Conservation (phyloP, 2,888 invertebrate genomes). For the Hirtodrosophila trivittata region DNA sequence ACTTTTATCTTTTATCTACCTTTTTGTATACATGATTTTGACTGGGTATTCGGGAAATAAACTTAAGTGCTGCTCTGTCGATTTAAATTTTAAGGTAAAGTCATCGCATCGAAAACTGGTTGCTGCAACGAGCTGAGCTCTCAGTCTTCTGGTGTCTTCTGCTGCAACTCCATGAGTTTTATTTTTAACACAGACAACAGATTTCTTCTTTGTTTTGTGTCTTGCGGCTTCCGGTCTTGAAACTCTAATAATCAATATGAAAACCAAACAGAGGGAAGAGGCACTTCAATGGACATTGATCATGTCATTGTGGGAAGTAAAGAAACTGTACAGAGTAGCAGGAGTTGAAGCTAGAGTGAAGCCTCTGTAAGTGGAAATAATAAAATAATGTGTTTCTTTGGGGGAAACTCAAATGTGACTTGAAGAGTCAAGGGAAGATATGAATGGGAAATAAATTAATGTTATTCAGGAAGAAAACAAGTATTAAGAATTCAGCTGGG, state of each 20-base stretch:
- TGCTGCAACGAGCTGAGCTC: conserved; percentile 15
- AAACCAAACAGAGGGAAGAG: conserved; percentile 17
- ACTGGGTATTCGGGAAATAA: conserved; percentile 7
- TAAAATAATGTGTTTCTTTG: conserved; percentile 4
- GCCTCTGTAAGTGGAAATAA: conserved; percentile 29
- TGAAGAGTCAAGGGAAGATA: conserved; percentile 1
- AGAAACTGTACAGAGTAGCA: conserved; percentile 26
- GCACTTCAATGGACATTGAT: conserved; percentile 66
- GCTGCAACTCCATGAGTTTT: conserved; percentile 36
- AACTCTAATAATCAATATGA: conserved; percentile 63
- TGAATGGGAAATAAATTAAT: no score
- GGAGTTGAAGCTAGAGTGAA: neutral
- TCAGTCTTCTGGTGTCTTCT: conserved; percentile 16
- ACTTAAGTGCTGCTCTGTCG: conserved; percentile 35
- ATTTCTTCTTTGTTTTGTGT: conserved; percentile 42
- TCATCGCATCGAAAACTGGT: conserved; percentile 53
- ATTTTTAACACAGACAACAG: conserved; percentile 24
- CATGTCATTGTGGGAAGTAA: conserved; percentile 33
- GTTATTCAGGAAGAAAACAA: no score
- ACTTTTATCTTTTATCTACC: neutral
- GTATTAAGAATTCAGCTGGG: no score
- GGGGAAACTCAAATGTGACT: conserved; percentile 12
- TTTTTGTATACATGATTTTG: neutral
- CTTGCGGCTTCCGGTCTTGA: conserved; percentile 72
- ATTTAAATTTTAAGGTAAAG: conserved; percentile 54